Base-by-base conservation (phyloP, 92 coral and sea anemone species). In the Desmophyllum pertusum region DNA sequence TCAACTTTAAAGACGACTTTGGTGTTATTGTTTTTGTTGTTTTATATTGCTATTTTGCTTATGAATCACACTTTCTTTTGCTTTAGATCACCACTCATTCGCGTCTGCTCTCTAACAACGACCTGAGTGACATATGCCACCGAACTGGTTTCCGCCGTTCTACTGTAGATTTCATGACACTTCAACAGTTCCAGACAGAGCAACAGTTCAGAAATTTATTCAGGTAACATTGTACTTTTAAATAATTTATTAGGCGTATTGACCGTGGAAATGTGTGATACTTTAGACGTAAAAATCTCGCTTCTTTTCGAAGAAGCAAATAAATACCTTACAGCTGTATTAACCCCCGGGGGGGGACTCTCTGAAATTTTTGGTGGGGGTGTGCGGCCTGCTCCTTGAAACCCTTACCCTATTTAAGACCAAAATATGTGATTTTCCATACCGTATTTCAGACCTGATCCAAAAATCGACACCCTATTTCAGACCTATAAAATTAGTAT, bases 11-110 rank as follows among this genome's bases (percentile, higher is more conserved):
- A 11, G 53, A 6, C 53, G 53, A 15, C 2, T 19, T 7, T 53
- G 11, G 7, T 55, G 23, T n/a, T n/a, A n/a, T n/a, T n/a, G n/a
- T n/a, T n/a, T n/a, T 57, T 25, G 2, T 57, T 57, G 1, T n/a
- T 57, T 57, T n/a, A 6, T 46, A 25, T n/a, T 57, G 40, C 5
- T 0, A 35, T 10, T 61, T n/a, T 15, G 43, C 23, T 29, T 21
- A 35, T 33, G n/a, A 43, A n/a, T 72, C n/a, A n/a, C 45, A 19
- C 48, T 5, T 71, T 55, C 33, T 61, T 29, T 46, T 42, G 15
- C 73, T 74, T 68, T 45, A 92, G 94, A 84, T 95, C 18, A 93
- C 98, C 23, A 95, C 98, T 6, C 94, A 95, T 75, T 92, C 98
- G 0, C 86, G 98, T 37, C 87, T 95, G 62, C 87, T 95, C 42